These are phyloP conservation scores for Mystacornis crossleyi DNA, from an alignment of 2,113 vertebrate genomes.

Conservation along the genomic window DNA sequence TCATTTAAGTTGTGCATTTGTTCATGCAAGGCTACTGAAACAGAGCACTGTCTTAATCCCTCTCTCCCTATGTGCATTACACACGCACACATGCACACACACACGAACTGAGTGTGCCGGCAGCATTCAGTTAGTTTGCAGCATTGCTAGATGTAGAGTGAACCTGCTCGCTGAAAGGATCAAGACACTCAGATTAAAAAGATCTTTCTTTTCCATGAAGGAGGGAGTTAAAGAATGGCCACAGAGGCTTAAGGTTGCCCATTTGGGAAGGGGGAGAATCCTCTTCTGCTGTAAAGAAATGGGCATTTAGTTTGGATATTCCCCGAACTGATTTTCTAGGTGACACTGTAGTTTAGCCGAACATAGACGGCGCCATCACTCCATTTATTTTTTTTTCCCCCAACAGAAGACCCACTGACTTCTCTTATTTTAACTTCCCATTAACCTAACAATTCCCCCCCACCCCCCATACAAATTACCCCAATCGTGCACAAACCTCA, in stretches of 20 bases:
- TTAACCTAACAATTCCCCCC: conserved; percentile 63
- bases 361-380: conserved; percentile 87
- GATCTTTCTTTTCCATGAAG: background rate
- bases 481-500: conserved; percentile 44
- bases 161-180: background rate
- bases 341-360: conserved; percentile 77
- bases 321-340: conserved; percentile 74
- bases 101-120: background rate
- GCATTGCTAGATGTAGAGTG: background rate
- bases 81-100: background rate
- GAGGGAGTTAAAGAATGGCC: background rate
- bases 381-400: conserved; percentile 71
- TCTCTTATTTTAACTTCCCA: conserved; percentile 80
- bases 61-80: background rate
- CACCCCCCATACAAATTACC: conserved; percentile 29
- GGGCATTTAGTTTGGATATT: conserved; percentile 71
- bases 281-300: conserved; percentile 56
- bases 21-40: background rate
- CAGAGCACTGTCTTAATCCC: background rate
- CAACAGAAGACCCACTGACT: conserved; percentile 69
- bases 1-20: conserved; percentile 34
- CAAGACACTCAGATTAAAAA: conserved; percentile 27
- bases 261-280: conserved; percentile 20
- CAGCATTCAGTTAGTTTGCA: conserved; percentile 14
- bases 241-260: conserved; percentile 5